These are phyloP conservation scores for Neopelma chrysocephalum DNA, from an alignment of 2,797 vertebrate species.

Conservation along the genomic window DNA sequence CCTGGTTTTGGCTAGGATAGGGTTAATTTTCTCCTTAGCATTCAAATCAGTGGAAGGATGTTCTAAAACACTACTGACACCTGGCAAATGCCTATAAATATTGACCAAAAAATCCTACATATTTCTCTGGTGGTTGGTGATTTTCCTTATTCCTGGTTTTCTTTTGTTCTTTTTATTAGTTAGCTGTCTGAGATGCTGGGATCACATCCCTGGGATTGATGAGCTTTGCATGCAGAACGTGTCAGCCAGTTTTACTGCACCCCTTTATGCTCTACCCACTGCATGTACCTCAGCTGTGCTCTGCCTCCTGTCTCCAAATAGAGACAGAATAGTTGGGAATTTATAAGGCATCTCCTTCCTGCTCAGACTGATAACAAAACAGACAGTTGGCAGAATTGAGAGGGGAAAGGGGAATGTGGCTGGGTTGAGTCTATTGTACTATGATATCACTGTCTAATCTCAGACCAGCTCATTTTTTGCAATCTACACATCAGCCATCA, in stretches of 20 bases:
- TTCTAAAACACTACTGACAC: not conserved
- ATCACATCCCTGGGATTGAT: not conserved
- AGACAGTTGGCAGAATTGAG: not conserved
- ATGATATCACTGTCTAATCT: not conserved
- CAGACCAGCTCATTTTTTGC: not conserved
- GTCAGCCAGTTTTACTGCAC: not conserved
- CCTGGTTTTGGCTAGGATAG: not conserved
- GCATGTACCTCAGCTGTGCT: accelerated
- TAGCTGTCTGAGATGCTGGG: not conserved
- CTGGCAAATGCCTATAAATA: not conserved
- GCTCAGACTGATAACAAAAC: not conserved
- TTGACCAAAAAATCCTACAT: not conserved
- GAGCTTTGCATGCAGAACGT: not conserved
- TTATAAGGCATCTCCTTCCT: not conserved
- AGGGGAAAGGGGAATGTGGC: not conserved
- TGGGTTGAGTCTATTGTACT: not conserved
- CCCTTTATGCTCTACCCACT: not conserved
- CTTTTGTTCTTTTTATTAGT: not conserved
- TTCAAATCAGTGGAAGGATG: not conserved
- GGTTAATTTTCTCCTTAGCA: not conserved
- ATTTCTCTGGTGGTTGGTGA: not conserved
- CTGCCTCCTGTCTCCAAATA: not conserved
- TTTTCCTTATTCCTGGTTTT: not conserved
- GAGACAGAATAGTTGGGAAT: not conserved
- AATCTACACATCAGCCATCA: not conserved